Evolutionary conservation across 1,140 invertebrate species (phyloP), one percentile per base, ranked within the genome.

Genomic region (honey bee (Apis mellifera)): DNA sequence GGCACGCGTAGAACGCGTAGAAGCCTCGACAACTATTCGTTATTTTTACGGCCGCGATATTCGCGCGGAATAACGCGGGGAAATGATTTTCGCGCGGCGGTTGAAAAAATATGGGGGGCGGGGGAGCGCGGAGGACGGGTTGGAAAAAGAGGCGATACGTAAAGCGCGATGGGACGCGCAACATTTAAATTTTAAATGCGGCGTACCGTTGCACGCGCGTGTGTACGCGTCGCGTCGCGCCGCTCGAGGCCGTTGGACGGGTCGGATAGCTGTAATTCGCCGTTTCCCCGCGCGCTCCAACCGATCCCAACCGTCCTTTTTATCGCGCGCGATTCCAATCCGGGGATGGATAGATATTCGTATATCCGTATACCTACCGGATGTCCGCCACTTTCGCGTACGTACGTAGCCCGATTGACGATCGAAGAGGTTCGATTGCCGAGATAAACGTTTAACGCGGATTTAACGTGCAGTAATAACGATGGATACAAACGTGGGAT

Each of bases 151-250:
- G 32, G 66, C 17, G 66, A 72, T 84, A 86, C 75, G 80, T 85
- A 84, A 73, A 86, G 78, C 75, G 78, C 84, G 84, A 80, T 71
- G 78, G 83, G 71, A 59, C 32, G 68, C 77, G n/a, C 50, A 84
- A 59, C 69, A 90, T 90, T 90, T 90, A 89, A 90, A 89, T 81
- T 89, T 90, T 89, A 90, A 90, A 90, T 90, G 82, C 26, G 23
- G 54, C 73, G 66, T 84, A 75, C 84, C 78, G 82, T 82, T 79
- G 84, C 26, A 69, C 75, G 57, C 48, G 75, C 78, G 70, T 69
- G 74, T 73, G 69, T 75, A 82, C 71, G 77, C 81, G 59, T 72
- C 32, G 77, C 81, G 59, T 72, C 32, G 42, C 60, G 73, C 52
- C 17, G 11, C 42, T 12, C n/a, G 65, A 13, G 12, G 54, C 15